A percentile compares a stretch with the other conserved stretches of the same genome.
Evolutionary conservation across 2,113 vertebrate species (phyloP).

Genomic region (Syngnathoides biaculeatus): DNA sequence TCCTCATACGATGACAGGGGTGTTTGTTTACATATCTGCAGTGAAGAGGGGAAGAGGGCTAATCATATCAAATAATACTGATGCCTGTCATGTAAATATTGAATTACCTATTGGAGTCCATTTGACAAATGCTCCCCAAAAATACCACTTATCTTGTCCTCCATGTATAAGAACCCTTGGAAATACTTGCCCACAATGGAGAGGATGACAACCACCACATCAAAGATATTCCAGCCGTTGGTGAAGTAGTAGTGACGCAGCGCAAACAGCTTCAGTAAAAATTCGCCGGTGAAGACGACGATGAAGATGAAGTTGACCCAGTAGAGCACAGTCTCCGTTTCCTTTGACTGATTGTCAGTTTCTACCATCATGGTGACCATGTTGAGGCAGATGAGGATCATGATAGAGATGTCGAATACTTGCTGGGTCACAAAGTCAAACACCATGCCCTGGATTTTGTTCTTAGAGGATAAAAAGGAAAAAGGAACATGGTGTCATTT

Average conservation of each 20-base stretch:
- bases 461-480: conserved; percentile 68
- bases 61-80: no score
- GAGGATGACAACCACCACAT: conserved; percentile 97
- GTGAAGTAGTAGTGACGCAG: conserved; percentile 97
- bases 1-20: background rate
- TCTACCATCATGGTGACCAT: conserved; percentile 99
- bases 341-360: conserved; percentile 87
- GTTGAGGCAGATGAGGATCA: conserved; percentile 99
- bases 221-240: conserved; percentile 98
- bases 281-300: conserved; percentile 93
- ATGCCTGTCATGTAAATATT: no score
- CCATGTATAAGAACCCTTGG: conserved; percentile 1
- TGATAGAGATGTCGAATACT: conserved; percentile 97
- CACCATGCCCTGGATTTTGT: conserved; percentile 89
- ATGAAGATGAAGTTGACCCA: conserved; percentile 98
- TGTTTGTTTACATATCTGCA: background rate
- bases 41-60: no score
- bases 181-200: conserved; percentile 92
- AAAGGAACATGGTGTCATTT: background rate
- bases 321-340: conserved; percentile 92
- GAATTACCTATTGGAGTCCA: background rate
- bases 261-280: conserved; percentile 93
- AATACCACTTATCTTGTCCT: background rate
- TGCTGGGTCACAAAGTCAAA: conserved; percentile 98
- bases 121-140: background rate